Evolutionary conservation across 35 echinoderm and acorn worm species (phyloP), one percentile per base, ranked within the genome.

Genomic region (Apostichopus japonicus): DNA sequence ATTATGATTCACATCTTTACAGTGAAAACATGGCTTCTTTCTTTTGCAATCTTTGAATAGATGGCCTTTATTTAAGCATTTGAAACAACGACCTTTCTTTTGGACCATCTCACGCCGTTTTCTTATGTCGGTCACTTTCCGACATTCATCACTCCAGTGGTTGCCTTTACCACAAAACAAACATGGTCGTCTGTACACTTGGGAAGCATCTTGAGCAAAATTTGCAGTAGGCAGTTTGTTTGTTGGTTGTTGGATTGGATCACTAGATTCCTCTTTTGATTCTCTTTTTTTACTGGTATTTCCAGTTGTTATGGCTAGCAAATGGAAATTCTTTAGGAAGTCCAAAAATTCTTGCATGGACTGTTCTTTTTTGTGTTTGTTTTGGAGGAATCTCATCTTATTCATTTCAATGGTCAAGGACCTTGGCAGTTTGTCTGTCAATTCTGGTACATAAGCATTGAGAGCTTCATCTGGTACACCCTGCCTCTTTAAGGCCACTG

Each of bases 21-120:
- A 80, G 51, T 80, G 78, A 27, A 80, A 80, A 44, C 78, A 80
- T 80, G 78, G 78, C 52, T 80, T 80, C 14, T 44, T 23, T 53
- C 78, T 80, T 44, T 80, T 80, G 24, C 78, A 80, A 44, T 33
- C 27, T 33, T 33, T 33, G 27, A 33, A 33, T 33, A 33, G 27
- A 33, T 33, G 27, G 27, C 27, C 27, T 33, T 33, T 33, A 2
- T 33, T 33, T 33, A 33, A 33, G 27, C 27, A 33, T 33, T 33
- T 33, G 78, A 80, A 80, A 53, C 78, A 80, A 27, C 78, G 78
- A 25, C 78, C 78, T 80, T 80, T 24, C 8, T 44, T 44, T 44
- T 80, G 24, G 5, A 80, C 52, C 78, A 80, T 80, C 7, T 80
- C 78, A 51, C 78, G 78, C 52, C 78, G 22, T 53, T 80, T 80